Percentiles rank a stretch among this genome's conserved stretches.
These are phyloP conservation scores for Sitophilus oryzae DNA, from an alignment of 1,140 invertebrate genomes.

Conservation along the genomic window DNA sequence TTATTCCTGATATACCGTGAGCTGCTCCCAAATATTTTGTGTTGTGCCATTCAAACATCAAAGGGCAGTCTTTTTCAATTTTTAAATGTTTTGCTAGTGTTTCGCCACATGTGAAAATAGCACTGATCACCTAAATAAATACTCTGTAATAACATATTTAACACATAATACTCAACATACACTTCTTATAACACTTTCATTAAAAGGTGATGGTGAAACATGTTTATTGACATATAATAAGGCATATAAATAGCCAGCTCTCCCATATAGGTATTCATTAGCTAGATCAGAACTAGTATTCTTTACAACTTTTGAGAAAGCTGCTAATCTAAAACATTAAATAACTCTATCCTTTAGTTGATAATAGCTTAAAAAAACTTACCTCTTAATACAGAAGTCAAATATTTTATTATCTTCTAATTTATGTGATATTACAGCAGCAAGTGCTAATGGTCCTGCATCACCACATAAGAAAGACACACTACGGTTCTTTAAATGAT, in stretches of 20 bases:
- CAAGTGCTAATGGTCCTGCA: conserved; percentile 67
- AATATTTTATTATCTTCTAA: conserved; percentile 38
- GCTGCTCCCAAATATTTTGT: conserved; percentile 81
- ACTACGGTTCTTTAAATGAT: conserved; percentile 46
- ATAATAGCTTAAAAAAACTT: not conserved
- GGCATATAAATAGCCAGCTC: conserved; percentile 76
- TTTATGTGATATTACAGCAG: conserved; percentile 57
- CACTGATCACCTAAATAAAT: conserved; percentile 40
- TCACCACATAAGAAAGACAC: conserved; percentile 73
- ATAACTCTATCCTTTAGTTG: not conserved
- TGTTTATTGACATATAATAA: conserved; percentile 66
- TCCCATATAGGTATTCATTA: conserved; percentile 81
- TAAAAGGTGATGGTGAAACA: conserved; percentile 44
- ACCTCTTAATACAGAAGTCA: conserved; percentile 45
- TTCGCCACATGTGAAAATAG: conserved; percentile 63
- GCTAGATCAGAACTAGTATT: conserved; percentile 51
- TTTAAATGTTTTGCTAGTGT: conserved; percentile 47
- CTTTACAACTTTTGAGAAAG: conserved; percentile 48
- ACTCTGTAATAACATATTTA: not conserved
- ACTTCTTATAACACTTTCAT: conserved; percentile 47
- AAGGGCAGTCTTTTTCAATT: conserved; percentile 49
- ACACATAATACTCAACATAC: conserved; percentile 38
- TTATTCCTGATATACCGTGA: conserved; percentile 81
- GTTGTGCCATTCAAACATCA: conserved; percentile 86
- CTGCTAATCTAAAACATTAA: conserved; percentile 48